These are phyloP conservation scores for Lordiphosa mommai DNA, from an alignment of 1,140 invertebrate species.

Conservation along the genomic window DNA sequence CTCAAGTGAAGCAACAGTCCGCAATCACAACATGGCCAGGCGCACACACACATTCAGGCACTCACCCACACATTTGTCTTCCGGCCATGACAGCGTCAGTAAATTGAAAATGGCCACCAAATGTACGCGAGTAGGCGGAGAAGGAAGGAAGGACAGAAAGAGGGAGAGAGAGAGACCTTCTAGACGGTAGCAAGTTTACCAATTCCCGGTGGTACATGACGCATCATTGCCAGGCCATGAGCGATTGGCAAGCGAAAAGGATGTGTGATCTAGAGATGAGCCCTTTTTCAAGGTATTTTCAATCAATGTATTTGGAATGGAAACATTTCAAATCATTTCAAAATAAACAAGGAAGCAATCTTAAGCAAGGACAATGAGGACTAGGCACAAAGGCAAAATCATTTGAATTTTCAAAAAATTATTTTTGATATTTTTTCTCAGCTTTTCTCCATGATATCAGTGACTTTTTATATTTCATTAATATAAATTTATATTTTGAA, in stretches of 20 bases:
- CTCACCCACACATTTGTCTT: constrained; percentile 53
- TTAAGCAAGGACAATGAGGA: neutral
- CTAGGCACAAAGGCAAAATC: no score
- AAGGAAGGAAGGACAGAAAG: neutral
- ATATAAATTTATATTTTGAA: neutral
- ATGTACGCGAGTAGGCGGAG: constrained; percentile 27
- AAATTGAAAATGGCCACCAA: constrained; percentile 64
- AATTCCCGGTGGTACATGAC: constrained; percentile 47
- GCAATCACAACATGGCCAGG: neutral
- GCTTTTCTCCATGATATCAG: no score
- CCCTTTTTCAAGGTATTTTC: no score
- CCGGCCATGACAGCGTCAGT: constrained; percentile 65
- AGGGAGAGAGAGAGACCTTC: neutral
- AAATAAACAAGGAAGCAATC: neutral
- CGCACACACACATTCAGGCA: constrained; percentile 7
- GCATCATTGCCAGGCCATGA: constrained; percentile 42
- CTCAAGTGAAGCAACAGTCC: constrained; percentile 65
- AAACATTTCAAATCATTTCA: no score
- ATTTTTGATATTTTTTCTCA: no score
- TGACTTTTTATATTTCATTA: neutral
- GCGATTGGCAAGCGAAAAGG: constrained; percentile 20
- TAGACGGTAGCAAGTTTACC: constrained; percentile 47
- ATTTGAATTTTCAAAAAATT: no score
- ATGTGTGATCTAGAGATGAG: constrained; percentile 3
- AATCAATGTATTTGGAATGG: no score